A percentile compares a stretch with the other conserved stretches of the same genome.
phyloP scores from a whole-genome alignment of 2,113 vertebrate species.

The Fukomys damarensis region DNA sequence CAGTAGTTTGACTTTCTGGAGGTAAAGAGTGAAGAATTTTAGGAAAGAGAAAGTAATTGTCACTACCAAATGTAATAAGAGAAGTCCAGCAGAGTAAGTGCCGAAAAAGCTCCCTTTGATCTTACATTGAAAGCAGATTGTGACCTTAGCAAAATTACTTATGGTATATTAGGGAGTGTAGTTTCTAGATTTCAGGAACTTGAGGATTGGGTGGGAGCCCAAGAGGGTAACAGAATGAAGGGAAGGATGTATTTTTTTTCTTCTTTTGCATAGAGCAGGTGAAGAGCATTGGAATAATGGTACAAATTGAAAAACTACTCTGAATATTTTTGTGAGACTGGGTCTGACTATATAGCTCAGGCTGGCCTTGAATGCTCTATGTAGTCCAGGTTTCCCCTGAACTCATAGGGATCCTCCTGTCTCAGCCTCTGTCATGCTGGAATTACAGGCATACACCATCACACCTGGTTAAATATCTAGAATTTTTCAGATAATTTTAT shows the following conservation, averaged over 20 bases:
- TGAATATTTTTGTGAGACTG: background rate
- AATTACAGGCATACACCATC: background rate
- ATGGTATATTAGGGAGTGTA: background rate
- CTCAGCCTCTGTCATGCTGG: background rate
- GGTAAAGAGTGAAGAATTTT: background rate
- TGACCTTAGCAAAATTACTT: background rate
- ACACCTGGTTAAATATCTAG: background rate
- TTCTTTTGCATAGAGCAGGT: background rate
- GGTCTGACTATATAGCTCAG: background rate
- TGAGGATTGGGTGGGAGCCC: background rate
- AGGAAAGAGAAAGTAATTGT: background rate
- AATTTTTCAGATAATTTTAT: background rate
- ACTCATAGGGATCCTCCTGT: background rate
- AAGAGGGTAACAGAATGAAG: background rate
- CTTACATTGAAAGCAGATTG: background rate
- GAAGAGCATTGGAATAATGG: background rate
- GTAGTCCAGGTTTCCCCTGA: background rate
- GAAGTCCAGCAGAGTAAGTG: background rate
- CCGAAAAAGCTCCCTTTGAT: background rate
- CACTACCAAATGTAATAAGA: background rate
- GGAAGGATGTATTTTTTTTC: background rate
- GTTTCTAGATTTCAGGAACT: background rate
- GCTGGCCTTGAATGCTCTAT: background rate
- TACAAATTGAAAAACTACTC: background rate
- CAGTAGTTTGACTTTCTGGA: background rate